Evolutionary conservation across 2,888 invertebrate species (phyloP).

Genomic region (Cantharis nigra): DNA sequence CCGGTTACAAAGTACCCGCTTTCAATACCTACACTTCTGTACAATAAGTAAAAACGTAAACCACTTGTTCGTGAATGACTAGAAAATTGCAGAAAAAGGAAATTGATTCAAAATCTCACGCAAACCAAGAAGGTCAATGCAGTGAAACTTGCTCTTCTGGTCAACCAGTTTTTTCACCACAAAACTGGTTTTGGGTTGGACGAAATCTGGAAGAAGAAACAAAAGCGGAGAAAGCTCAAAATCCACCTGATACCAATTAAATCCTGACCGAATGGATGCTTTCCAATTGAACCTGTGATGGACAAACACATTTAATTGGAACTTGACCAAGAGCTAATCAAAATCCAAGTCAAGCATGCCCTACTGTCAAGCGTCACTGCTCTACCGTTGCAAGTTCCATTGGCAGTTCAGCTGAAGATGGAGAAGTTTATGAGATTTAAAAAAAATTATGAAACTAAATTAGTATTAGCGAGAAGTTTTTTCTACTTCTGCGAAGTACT

Average conservation of each 20-base stretch:
- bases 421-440: neutral
- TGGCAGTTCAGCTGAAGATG: neutral
- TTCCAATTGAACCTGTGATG: no score
- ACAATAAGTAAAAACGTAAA: neutral
- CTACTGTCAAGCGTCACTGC: neutral
- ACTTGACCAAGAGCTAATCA: no score
- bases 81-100: neutral
- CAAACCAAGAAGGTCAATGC: neutral
- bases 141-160: neutral
- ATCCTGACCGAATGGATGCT: no score
- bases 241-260: no score
- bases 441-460: neutral
- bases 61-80: neutral
- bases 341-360: neutral
- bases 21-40: neutral
- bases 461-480: neutral
- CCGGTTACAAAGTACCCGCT: neutral
- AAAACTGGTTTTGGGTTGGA: neutral
- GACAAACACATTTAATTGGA: no score
- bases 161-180: neutral
- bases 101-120: neutral
- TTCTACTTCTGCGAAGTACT: neutral
- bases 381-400: neutral
- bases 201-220: neutral
- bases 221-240: no score